Conservation (phyloP, 2,797 vertebrate species). For the Austrolebias charrua region DNA sequence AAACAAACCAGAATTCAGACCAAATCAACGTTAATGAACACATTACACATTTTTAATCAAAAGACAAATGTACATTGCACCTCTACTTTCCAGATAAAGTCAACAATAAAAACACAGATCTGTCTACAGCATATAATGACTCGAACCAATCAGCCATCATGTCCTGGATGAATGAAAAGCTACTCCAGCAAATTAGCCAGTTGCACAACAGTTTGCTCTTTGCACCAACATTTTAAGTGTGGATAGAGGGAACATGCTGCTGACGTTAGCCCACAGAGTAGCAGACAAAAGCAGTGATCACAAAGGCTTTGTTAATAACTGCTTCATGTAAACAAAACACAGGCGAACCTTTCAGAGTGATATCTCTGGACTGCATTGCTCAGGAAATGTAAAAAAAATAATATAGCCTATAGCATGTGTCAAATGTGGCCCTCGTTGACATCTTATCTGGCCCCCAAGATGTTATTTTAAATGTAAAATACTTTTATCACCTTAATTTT, state of each 20-base stretch:
- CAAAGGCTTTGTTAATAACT: conserved; percentile 29
- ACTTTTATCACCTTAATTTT: too few relatives aligned
- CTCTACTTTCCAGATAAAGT: conserved; percentile 35
- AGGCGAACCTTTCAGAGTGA: conserved; percentile 28
- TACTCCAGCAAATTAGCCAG: conserved; percentile 33
- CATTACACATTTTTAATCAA: conserved; percentile 20
- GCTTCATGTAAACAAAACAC: conserved; percentile 37
- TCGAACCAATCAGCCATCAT: conserved; percentile 29
- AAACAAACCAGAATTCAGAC: neutral
- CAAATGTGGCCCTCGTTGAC: too few relatives aligned
- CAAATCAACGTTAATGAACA: neutral
- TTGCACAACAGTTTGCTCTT: conserved; percentile 47
- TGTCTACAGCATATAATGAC: conserved; percentile 60
- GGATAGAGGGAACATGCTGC: conserved; percentile 43
- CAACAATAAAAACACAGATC: conserved; percentile 52
- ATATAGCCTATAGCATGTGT: too few relatives aligned
- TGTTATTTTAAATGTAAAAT: too few relatives aligned
- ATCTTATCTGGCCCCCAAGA: too few relatives aligned
- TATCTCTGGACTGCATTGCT: neutral
- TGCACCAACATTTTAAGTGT: conserved; percentile 40
- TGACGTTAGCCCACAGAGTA: conserved; percentile 26
- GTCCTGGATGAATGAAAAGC: too few relatives aligned
- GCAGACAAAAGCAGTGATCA: conserved; percentile 45
- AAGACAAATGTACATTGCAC: conserved; percentile 31
- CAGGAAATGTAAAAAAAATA: too few relatives aligned